Percentiles rank a stretch among this genome's conserved stretches.
Conservation (phyloP, 2,888 invertebrate genomes). For the Rutpela maculata region DNA sequence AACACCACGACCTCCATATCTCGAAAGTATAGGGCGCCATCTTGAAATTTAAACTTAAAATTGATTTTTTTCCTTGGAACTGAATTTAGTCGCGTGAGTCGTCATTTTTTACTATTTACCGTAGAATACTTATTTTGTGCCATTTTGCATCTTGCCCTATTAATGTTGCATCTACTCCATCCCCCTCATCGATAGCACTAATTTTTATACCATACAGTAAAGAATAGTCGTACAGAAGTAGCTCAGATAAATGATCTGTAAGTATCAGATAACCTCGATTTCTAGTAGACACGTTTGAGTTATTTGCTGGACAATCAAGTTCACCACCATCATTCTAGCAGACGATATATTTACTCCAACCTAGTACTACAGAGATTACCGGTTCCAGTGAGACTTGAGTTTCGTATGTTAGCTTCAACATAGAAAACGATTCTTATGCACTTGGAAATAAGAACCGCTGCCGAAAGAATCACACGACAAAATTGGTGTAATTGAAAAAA, state of each 20-base stretch:
- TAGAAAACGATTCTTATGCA: background rate
- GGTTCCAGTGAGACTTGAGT: background rate
- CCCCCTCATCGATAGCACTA: no score
- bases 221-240: background rate
- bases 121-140: no score
- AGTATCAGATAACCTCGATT: background rate
- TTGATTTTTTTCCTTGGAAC: no score
- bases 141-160: no score
- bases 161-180: no score
- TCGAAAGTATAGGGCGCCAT: no score
- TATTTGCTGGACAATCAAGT: background rate
- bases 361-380: background rate
- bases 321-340: constrained; percentile 2
- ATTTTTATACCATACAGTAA: background rate
- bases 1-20: no score
- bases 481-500: no score
- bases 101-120: no score
- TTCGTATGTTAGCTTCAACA: background rate
- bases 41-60: no score
- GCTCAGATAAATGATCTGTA: background rate
- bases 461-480: no score
- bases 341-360: constrained; percentile 1
- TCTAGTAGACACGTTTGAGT: background rate
- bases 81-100: no score
- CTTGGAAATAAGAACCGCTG: background rate